Evolutionary conservation across 2,888 invertebrate species (phyloP).

Genomic region (Dermolepida albohirtum): DNA sequence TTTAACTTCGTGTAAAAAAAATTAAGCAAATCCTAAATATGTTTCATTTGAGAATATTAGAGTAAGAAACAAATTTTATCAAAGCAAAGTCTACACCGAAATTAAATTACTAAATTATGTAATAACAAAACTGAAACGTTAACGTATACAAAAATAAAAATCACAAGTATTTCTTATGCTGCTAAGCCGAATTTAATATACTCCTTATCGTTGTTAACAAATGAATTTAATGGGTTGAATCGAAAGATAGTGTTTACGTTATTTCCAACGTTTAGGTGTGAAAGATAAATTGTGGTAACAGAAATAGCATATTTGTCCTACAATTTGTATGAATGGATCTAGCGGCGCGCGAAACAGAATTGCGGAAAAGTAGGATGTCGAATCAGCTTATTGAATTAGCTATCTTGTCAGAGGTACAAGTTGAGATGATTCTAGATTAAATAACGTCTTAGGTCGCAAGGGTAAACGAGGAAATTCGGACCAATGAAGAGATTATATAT

Average conservation of each 20-base stretch:
- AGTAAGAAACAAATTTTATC: too few species aligned
- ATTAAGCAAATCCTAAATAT: too few species aligned
- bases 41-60: too few species aligned
- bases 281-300: conserved; percentile 30
- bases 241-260: background rate
- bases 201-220: too few species aligned
- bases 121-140: too few species aligned
- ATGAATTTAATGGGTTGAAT: too few species aligned
- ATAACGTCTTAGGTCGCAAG: conserved; percentile 53
- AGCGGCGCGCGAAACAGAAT: conserved; percentile 50
- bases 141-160: too few species aligned
- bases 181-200: too few species aligned
- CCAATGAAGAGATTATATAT: conserved; percentile 50
- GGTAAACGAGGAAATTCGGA: conserved; percentile 51
- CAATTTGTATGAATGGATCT: conserved; percentile 53
- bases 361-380: conserved; percentile 55
- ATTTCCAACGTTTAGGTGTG: conserved; percentile 33
- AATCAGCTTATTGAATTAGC: conserved; percentile 56
- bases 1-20: too few species aligned
- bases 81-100: too few species aligned
- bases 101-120: too few species aligned
- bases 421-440: conserved; percentile 54
- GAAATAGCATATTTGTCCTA: conserved; percentile 49
- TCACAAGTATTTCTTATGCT: too few species aligned
- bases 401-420: conserved; percentile 53